phyloP scores from a whole-genome alignment of 2,888 invertebrate species.

The Thalpophila matura region DNA sequence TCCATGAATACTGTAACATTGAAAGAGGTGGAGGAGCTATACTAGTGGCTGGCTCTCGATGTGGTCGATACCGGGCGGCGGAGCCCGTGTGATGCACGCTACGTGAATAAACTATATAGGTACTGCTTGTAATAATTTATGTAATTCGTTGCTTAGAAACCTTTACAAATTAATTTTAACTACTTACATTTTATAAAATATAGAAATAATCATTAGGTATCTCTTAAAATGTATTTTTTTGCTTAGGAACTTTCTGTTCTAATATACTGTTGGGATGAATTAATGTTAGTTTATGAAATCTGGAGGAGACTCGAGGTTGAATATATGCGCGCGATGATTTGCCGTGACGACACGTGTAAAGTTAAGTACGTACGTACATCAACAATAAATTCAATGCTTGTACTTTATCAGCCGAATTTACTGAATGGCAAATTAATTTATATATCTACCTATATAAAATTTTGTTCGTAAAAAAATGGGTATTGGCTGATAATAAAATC shows the following conservation, averaged over 20 bases:
- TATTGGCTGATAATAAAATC: neutral
- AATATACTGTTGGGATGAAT: constrained; percentile 72
- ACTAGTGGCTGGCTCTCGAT: constrained; percentile 24
- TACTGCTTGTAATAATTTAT: constrained; percentile 75
- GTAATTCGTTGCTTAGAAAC: constrained; percentile 90
- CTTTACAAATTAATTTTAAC: constrained; percentile 81
- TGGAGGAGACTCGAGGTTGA: neutral
- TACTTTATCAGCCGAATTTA: constrained; percentile 24
- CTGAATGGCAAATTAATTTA: neutral
- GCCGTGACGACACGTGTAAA: constrained; percentile 10
- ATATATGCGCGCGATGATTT: constrained; percentile 9
- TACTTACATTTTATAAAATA: constrained; percentile 83
- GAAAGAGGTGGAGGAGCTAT: constrained; percentile 25
- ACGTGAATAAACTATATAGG: constrained; percentile 54
- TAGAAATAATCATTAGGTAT: constrained; percentile 79
- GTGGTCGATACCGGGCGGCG: constrained; percentile 52
- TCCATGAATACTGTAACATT: constrained; percentile 63
- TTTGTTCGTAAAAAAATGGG: neutral
- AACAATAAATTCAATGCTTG: constrained; percentile 36
- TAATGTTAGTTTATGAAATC: constrained; percentile 12
- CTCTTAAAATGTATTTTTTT: constrained; percentile 78
- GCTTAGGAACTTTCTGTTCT: constrained; percentile 88
- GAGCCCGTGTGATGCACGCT: constrained; percentile 52
- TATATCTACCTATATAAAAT: neutral
- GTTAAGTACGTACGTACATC: constrained; percentile 59